These are phyloP conservation scores for Microplitis deprimator DNA, from an alignment of 2,888 invertebrate species.

Conservation along the genomic window DNA sequence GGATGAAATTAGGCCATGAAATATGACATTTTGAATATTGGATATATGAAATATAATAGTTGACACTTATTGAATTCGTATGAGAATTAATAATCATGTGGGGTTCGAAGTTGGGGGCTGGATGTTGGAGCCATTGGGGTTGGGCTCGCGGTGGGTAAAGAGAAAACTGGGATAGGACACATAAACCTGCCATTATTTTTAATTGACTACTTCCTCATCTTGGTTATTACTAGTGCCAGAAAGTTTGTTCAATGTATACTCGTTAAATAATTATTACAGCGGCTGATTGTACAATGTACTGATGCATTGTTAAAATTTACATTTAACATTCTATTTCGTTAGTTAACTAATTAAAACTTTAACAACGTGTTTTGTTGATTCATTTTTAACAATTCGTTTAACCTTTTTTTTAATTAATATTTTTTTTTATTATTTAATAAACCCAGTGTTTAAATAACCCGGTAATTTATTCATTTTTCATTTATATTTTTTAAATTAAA, in stretches of 20 bases:
- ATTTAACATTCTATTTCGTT: not conserved
- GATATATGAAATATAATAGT: slow-evolving; percentile 35
- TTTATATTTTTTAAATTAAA: not conserved
- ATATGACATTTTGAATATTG: slow-evolving; percentile 42
- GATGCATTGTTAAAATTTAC: not conserved
- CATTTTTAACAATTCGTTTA: not conserved
- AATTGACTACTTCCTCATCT: slow-evolving; percentile 1
- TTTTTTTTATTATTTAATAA: slow-evolving; percentile 11
- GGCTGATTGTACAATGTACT: not conserved
- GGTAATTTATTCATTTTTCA: slow-evolving; percentile 32
- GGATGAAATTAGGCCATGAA: slow-evolving; percentile 14
- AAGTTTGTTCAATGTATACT: slow-evolving; percentile 37
- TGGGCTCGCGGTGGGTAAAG: not conserved
- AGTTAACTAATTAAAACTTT: not conserved
- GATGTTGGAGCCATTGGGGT: not conserved
- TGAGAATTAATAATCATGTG: slow-evolving; percentile 32
- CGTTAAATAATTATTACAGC: slow-evolving; percentile 39
- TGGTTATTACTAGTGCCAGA: slow-evolving; percentile 18
- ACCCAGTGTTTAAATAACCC: slow-evolving; percentile 27
- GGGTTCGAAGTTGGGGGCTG: slow-evolving; percentile 9
- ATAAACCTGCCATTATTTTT: slow-evolving; percentile 45
- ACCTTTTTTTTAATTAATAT: not conserved
- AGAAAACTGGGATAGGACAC: not conserved
- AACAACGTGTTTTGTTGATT: not conserved
- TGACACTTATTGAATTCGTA: slow-evolving; percentile 38